Base-by-base conservation (phyloP, 2,797 vertebrate species). In the Luscinia megarhynchos region DNA sequence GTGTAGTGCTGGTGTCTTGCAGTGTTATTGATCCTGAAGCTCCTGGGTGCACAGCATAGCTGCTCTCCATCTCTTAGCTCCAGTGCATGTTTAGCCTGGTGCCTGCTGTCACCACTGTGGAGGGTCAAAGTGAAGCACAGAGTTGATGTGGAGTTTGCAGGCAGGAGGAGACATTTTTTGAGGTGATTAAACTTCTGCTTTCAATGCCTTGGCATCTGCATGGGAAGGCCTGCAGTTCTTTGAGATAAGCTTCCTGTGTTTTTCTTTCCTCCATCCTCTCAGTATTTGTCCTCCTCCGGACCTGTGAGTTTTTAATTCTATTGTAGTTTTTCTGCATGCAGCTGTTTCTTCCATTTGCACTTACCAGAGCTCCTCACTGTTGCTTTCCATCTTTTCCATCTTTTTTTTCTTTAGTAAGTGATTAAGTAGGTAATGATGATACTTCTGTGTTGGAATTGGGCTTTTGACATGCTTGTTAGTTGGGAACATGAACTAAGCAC, bases 51-150 rank as follows among this genome's bases (percentile, higher is more conserved):
- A 12, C 22, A 57, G 36, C 2, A 0, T 54, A 67, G 59, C 40
- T 76, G 2, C 61, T 80, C n/a, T 92, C 50, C 17, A 3, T 80
- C 27, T 68, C 58, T 68, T 45, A 16, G 43, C 66, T 53, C 41
- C 0, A 0, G 29, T 1, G 4, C 54, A 9, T 0, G 0, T 59
- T 86, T 75, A 61, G 38, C 69, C 50, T 38, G 46, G 40, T 90
- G 55, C 77, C 70, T 76, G 41, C 62, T 94, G 84, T 84, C 77
- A 34, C 62, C n/a, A 1, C 77, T 78, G 43, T 27, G 69, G 50
- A 90, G 69, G 76, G 86, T 73, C 41, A 23, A 2, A 92, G 91
- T 6, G 32, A 85, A 79, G 70, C 53, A 36, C 59, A 41, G 72
- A 55, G 73, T 40, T 93, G 58, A 50, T 2, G 3, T 20, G 29